Base-by-base conservation (phyloP, 2,888 invertebrate genomes). In the Shargacucullia verbasci region DNA sequence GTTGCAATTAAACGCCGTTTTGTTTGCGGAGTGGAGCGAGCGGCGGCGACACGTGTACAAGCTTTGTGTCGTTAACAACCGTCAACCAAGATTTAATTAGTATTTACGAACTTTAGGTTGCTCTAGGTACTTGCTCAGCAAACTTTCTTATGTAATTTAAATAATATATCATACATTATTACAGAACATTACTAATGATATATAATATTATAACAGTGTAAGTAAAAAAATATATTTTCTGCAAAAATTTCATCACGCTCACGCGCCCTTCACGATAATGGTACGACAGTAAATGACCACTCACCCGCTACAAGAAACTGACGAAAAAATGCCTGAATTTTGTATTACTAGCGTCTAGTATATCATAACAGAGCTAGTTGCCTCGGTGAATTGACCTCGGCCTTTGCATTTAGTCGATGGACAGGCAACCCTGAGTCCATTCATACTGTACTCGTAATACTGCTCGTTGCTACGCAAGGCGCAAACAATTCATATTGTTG, bases 1-100 rank as follows among this genome's bases (percentile, higher is more conserved):
- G 47, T 54, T 54, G 41, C 48, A 63, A 67, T 44, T 74, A 59
- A 56, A 14, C 33, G 14, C 27, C 47, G 38, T 58, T 56, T 56
- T 64, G 40, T 46, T 49, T 20, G 40, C 12, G n/a, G 37, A 41
- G 20, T 12, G 10, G 27, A 12, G 47, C 29, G 14, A 20, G 29
- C 29, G 39, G 9, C 35, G 20, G 25, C 14, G 25, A 45, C 49
- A 54, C 43, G 34, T 54, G 52, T 61, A 20, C 37, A 14, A 15
- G 48, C 50, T 73, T 65, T 52, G 49, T 53, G 27, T 29, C 12
- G 20, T 15, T 33, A 54, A 52, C 48, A 46, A 50, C 47, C 34
- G 43, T 46, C 33, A 52, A 39, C 39, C 45, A 34, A 34, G 37
- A 20, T 46, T 54, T 69, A 50, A 54, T 63, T 63, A 53, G 45